Conservation (phyloP, 1,140 invertebrate species). For the Gonioctena quinquepunctata region DNA sequence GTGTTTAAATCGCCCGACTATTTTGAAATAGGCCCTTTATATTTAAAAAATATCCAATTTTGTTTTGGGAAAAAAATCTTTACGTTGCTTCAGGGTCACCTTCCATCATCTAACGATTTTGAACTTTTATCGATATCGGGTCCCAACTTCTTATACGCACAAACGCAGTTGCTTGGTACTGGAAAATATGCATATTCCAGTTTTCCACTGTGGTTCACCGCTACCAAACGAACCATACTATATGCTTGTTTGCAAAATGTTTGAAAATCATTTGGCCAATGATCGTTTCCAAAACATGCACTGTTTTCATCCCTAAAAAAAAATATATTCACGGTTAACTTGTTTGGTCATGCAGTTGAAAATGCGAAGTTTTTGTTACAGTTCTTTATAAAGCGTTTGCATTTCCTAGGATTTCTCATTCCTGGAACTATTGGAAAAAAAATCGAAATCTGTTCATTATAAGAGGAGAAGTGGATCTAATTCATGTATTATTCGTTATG, state of each 20-base stretch:
- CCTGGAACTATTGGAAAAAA: too few relatives aligned
- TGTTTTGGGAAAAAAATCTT: not conserved
- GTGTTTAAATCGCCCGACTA: not conserved
- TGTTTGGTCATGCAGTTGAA: too few relatives aligned
- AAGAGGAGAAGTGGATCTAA: too few relatives aligned
- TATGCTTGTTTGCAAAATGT: slow-evolving; percentile 39
- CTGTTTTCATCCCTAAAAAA: slow-evolving; percentile 19
- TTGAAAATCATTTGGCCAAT: slow-evolving; percentile 22
- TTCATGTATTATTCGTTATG: too few relatives aligned
- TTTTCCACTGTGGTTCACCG: slow-evolving; percentile 22
- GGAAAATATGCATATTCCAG: slow-evolving; percentile 39
- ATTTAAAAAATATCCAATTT: not conserved
- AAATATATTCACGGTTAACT: too few relatives aligned
- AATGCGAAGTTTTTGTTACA: too few relatives aligned
- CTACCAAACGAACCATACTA: slow-evolving; percentile 35
- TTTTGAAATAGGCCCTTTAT: not conserved
- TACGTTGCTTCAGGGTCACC: not conserved
- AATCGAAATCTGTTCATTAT: too few relatives aligned
- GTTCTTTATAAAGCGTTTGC: too few relatives aligned
- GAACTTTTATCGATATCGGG: not conserved
- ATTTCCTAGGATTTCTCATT: too few relatives aligned
- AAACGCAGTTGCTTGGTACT: slow-evolving; percentile 40
- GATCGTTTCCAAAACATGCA: slow-evolving; percentile 24
- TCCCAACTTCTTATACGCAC: slow-evolving; percentile 13
- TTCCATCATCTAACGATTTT: too few relatives aligned